These are phyloP conservation scores for Eriocheir sinensis DNA, from an alignment of 1,140 invertebrate species.

Conservation along the genomic window DNA sequence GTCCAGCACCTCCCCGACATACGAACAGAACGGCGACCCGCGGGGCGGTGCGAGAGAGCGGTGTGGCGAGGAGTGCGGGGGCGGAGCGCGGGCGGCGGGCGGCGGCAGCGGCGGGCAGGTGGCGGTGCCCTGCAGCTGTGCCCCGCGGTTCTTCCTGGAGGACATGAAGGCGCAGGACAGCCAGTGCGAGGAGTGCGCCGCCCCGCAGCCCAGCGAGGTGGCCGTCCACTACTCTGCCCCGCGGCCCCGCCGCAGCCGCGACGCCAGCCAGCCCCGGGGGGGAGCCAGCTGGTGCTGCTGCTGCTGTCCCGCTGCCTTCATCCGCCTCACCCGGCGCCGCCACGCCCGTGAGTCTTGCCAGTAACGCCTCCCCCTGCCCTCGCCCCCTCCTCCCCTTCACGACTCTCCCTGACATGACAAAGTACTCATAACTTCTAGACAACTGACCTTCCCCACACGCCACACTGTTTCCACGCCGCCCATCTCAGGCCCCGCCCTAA, in stretches of 20 bases:
- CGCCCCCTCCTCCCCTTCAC: not conserved
- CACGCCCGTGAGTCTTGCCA: not conserved
- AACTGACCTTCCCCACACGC: too few relatives aligned
- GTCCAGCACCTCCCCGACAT: not conserved
- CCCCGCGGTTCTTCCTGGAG: constrained; percentile 75
- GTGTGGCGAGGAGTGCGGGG: constrained; percentile 57
- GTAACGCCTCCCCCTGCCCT: not conserved
- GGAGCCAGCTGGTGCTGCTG: not conserved
- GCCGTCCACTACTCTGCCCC: constrained; percentile 31
- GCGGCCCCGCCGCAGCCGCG: constrained; percentile 48
- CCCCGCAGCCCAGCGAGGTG: constrained; percentile 46
- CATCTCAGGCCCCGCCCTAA: too few relatives aligned
- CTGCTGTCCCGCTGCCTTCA: constrained; percentile 27
- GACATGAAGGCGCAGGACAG: constrained; percentile 49
- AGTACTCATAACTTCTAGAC: too few relatives aligned
- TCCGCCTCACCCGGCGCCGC: not conserved
- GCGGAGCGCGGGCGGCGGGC: constrained; percentile 8
- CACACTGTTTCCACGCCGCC: too few relatives aligned
- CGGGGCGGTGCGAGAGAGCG: constrained; percentile 14
- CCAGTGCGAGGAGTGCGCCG: constrained; percentile 58
- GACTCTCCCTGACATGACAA: not conserved
- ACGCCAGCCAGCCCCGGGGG: not conserved
- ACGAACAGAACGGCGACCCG: constrained; percentile 60
- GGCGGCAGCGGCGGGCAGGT: constrained; percentile 44
- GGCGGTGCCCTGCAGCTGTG: constrained; percentile 76